Percentiles rank a stretch among this genome's conserved stretches.
Conservation (phyloP, 2,888 invertebrate genomes). For the Didymodactylos carnosus region DNA sequence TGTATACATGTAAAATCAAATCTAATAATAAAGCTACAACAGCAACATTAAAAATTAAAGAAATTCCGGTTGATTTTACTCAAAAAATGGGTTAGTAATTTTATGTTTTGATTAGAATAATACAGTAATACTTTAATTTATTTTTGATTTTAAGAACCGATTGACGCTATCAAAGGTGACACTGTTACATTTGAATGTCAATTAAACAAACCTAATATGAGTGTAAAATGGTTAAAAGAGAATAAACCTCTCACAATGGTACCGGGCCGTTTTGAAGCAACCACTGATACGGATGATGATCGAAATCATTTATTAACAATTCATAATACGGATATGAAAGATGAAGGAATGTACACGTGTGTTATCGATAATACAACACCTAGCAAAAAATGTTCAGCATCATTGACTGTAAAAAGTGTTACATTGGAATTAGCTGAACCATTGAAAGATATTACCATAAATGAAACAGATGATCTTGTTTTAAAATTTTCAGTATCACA, state of each 20-base stretch:
- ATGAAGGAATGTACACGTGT: background rate
- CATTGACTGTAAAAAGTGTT: background rate
- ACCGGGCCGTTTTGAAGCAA: background rate
- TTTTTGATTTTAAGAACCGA: background rate
- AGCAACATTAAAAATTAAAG: background rate
- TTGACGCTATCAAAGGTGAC: background rate
- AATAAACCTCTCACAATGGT: background rate
- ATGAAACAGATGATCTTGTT: background rate
- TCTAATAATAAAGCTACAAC: background rate
- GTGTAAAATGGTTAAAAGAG: slow-evolving; percentile 11
- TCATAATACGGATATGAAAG: background rate
- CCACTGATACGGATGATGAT: background rate
- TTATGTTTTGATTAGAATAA: no score
- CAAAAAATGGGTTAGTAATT: background rate
- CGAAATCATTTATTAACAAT: background rate
- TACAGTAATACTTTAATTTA: no score
- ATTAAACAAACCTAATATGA: slow-evolving; percentile 6
- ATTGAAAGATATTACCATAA: background rate
- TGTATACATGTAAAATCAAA: background rate
- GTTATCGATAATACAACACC: background rate
- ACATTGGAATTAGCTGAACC: background rate
- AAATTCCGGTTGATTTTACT: background rate
- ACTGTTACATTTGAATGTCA: slow-evolving; percentile 7
- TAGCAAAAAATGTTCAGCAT: background rate
- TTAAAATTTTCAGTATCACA: background rate